Evolutionary conservation across 2,888 invertebrate species (phyloP).

Genomic region (Amphipyra tragopoginis): DNA sequence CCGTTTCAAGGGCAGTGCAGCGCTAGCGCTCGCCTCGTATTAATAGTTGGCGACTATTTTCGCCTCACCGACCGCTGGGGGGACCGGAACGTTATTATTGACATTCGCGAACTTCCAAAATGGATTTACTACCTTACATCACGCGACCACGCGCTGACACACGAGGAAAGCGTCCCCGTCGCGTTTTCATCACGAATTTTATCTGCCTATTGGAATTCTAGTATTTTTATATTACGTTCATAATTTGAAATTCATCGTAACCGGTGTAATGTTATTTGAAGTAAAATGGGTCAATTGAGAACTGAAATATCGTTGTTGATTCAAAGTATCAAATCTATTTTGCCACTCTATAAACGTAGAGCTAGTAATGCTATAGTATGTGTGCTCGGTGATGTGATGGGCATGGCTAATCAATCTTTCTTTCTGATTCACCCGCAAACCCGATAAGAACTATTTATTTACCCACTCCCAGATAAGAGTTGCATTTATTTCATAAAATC

Average conservation of each 20-base stretch:
- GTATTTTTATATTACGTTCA: background rate
- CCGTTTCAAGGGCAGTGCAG: constrained; percentile 89
- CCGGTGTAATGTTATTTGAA: constrained; percentile 11
- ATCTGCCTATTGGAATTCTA: constrained; percentile 2
- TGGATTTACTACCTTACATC: constrained; percentile 73
- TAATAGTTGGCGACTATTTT: constrained; percentile 89
- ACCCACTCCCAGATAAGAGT: constrained; percentile 38
- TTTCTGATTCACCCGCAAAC: constrained; percentile 39
- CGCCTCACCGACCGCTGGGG: constrained; percentile 81
- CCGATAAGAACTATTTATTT: constrained; percentile 49
- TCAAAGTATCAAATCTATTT: constrained; percentile 40
- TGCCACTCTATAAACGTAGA: constrained; percentile 18
- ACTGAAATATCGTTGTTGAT: constrained; percentile 17
- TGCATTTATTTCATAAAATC: constrained; percentile 24
- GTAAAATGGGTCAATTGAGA: constrained; percentile 21
- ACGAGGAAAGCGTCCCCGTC: constrained; percentile 38
- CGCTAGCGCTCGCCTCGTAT: constrained; percentile 85
- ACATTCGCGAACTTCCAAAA: constrained; percentile 87
- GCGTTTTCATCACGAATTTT: constrained; percentile 8
- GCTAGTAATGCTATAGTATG: no score
- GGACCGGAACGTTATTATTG: constrained; percentile 88
- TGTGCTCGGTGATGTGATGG: constrained; percentile 12
- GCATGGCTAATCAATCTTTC: constrained; percentile 28
- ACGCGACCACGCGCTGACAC: constrained; percentile 55
- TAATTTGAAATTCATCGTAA: constrained; percentile 2